Base-by-base conservation (phyloP, 2,888 invertebrate genomes). In the Melieria crassipennis region DNA sequence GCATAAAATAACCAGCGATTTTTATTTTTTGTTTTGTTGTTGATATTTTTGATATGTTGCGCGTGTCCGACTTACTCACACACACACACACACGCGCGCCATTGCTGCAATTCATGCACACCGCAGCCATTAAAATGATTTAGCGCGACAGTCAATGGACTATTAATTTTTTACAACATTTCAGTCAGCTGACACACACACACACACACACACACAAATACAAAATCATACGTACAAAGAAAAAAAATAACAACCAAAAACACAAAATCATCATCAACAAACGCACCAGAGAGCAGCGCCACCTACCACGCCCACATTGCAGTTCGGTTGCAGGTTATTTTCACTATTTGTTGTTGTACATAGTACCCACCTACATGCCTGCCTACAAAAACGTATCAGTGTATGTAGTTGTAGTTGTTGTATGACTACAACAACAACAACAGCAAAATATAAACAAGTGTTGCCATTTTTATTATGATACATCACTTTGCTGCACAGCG, bases 91-190 rank as follows among this genome's bases (percentile, higher is more conserved):
- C 30, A 3, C 30, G 30, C 30, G 30, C 3, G 30, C 30, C 0
- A 30, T 1, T 30, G 30, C 30, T 3, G 30, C 74, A 72, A 71
- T 58, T 64, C 45, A 60, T 45, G 65, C 67, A 47, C 48, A 46
- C 56, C 65, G 55, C 70, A 60, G 58, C 57, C 75, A 75, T 75
- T 77, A 76, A 78, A 77, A 78, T 78, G 78, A 78, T 78, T 76
- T 74, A 76, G 74, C 72, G 63, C 69, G 70, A 74, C 73, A 76
- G 72, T 77, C 75, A 77, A 76, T 77, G 76, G 75, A 73, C 75
- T 77, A 77, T 78, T 74, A 76, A 76, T 76, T 75, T 78, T 78
- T 77, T 77, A 69, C 61, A 55, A 65, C 60, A 65, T 63, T 62
- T 62, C 42, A 69, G 69, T 61, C 52, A 52, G 9, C 2, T 11